Evolutionary conservation across 2,888 invertebrate species (phyloP).

Genomic region (Stenotaenia linearis): DNA sequence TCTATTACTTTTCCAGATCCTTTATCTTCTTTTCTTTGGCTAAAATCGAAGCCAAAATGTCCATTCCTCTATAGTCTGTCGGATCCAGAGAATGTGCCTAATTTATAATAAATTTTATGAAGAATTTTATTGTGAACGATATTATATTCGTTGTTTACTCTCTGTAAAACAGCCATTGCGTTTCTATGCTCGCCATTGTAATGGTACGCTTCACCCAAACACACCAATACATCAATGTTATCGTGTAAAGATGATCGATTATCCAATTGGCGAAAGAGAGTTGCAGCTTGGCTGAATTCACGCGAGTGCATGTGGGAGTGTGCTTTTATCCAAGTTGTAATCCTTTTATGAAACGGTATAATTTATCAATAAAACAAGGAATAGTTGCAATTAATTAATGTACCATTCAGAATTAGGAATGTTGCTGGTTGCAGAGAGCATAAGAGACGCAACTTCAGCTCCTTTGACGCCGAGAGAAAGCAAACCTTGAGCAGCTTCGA

Average conservation of each 20-base stretch:
- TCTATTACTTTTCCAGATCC: slow-evolving; percentile 56
- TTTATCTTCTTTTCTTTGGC: slow-evolving; percentile 56
- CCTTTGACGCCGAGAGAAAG: slow-evolving; percentile 66
- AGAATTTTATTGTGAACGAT: not conserved
- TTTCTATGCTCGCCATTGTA: slow-evolving; percentile 63
- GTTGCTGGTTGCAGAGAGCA: slow-evolving; percentile 55
- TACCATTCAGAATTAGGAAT: slow-evolving; percentile 52
- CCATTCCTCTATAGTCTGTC: slow-evolving; percentile 57
- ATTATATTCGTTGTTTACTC: slow-evolving; percentile 45
- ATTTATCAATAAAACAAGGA: not conserved
- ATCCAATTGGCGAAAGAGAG: slow-evolving; percentile 39
- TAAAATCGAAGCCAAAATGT: slow-evolving; percentile 59
- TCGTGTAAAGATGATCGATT: slow-evolving; percentile 56
- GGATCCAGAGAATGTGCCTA: slow-evolving; percentile 55
- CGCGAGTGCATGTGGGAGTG: slow-evolving; percentile 58
- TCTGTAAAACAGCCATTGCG: slow-evolving; percentile 54
- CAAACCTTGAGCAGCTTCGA: slow-evolving; percentile 68
- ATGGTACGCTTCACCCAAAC: slow-evolving; percentile 67
- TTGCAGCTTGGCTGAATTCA: slow-evolving; percentile 63
- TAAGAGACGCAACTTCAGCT: slow-evolving; percentile 66
- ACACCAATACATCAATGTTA: slow-evolving; percentile 61
- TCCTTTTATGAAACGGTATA: slow-evolving; percentile 42
- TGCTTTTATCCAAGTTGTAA: slow-evolving; percentile 51
- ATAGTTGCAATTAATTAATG: slow-evolving; percentile 35
- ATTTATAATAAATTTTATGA: slow-evolving; percentile 39